Evolutionary conservation across 2,888 invertebrate species (phyloP).

Genomic region (Gisinianus flammeolus): DNA sequence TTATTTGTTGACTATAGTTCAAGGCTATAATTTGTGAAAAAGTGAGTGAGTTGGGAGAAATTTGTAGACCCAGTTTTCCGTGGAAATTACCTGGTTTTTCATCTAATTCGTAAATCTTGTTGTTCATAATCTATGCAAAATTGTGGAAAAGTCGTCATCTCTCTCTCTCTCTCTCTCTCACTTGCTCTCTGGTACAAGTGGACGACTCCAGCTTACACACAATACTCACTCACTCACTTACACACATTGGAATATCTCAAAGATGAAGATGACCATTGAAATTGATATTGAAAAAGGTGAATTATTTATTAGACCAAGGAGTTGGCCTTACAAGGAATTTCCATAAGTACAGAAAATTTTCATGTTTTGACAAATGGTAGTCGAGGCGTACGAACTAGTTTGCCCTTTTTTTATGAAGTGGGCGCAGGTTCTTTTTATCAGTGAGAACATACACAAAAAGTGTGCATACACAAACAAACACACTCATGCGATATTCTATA

Average conservation of each 20-base stretch:
- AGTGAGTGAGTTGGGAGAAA: background rate
- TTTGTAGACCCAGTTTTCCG: conserved; percentile 22
- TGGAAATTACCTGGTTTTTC: conserved; percentile 25
- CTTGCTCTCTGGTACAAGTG: background rate
- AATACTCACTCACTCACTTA: background rate
- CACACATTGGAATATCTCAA: no score
- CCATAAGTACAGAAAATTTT: background rate
- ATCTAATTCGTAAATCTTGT: conserved; percentile 1
- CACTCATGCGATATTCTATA: background rate
- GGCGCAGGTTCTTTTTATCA: conserved; percentile 22
- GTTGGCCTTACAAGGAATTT: background rate
- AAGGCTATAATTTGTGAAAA: background rate
- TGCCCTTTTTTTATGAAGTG: conserved; percentile 33
- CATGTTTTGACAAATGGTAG: conserved; percentile 34
- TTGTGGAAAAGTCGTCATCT: background rate
- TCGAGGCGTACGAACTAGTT: conserved; percentile 33
- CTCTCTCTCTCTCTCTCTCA: background rate
- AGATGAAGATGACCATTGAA: conserved; percentile 12
- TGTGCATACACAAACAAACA: background rate
- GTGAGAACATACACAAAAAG: background rate
- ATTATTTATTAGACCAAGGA: conserved; percentile 36
- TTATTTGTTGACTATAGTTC: conserved; percentile 8
- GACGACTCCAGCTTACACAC: background rate
- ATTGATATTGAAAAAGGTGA: conserved; percentile 26
- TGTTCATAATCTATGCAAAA: background rate